Percentiles rank a stretch among this genome's conserved stretches.
These are phyloP conservation scores for Pterocles orientalis DNA, from an alignment of 2,113 vertebrate species.

Conservation along the genomic window DNA sequence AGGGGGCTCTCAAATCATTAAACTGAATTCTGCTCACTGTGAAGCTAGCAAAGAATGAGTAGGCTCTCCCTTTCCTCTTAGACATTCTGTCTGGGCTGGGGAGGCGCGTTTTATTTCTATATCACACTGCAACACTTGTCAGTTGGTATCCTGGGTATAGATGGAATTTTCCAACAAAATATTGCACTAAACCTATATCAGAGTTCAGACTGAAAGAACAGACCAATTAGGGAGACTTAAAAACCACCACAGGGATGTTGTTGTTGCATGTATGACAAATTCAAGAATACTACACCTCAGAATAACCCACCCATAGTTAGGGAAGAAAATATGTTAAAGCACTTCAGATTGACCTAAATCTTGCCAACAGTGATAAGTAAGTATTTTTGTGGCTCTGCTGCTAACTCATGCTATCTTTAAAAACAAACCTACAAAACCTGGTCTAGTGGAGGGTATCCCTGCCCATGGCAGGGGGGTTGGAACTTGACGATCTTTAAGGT, in stretches of 20 bases:
- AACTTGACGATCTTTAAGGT: too few species aligned
- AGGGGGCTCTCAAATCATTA: not conserved
- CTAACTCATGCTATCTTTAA: slow-evolving; percentile 8
- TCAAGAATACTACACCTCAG: not conserved
- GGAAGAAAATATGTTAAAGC: not conserved
- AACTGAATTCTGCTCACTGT: not conserved
- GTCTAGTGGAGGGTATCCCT: too few species aligned
- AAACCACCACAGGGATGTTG: not conserved
- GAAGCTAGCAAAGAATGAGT: not conserved
- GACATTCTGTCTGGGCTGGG: not conserved
- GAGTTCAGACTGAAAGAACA: not conserved
- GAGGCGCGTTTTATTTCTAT: not conserved
- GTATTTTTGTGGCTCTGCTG: not conserved
- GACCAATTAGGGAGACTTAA: not conserved
- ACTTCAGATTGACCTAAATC: not conserved
- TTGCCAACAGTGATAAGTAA: not conserved
- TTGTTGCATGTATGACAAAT: not conserved
- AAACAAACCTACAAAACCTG: slow-evolving; percentile 3
- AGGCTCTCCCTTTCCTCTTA: not conserved
- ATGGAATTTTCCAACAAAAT: not conserved
- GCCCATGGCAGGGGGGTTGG: too few species aligned
- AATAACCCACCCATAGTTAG: not conserved
- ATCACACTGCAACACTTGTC: not conserved
- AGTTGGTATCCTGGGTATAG: not conserved
- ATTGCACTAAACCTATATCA: not conserved